phyloP scores from a whole-genome alignment of 2,113 vertebrate genomes.

The Phalacrocorax carbo region DNA sequence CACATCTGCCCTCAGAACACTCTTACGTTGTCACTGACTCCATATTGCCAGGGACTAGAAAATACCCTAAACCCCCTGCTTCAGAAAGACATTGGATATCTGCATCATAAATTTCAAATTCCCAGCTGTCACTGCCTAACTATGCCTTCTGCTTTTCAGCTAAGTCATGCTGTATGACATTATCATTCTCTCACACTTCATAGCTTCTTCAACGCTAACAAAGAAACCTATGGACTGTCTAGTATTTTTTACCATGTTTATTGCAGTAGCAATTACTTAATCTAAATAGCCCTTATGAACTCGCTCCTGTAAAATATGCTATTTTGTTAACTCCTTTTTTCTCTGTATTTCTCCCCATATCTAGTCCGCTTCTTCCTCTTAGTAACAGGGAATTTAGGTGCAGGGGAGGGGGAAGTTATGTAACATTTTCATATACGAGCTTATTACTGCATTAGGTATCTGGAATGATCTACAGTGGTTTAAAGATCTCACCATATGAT shows the following conservation, averaged over 20 bases:
- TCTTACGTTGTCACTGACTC: not conserved
- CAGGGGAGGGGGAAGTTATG: rapidly evolving
- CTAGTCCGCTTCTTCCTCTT: not conserved
- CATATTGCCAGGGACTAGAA: not conserved
- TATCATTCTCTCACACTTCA: not conserved
- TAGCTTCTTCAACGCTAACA: not conserved
- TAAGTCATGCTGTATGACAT: slow-evolving; percentile 23
- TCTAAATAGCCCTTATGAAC: not conserved
- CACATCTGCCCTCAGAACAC: not conserved
- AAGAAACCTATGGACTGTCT: not conserved
- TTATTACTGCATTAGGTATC: not conserved
- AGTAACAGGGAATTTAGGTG: not conserved
- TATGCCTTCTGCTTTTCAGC: slow-evolving; percentile 30
- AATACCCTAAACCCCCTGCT: not conserved
- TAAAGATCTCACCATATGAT: not conserved
- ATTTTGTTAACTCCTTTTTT: not conserved
- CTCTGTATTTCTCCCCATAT: not conserved
- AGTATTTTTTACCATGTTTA: not conserved
- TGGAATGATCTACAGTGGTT: not conserved
- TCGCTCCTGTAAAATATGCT: not conserved
- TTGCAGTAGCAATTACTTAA: not conserved
- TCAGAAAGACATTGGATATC: slow-evolving; percentile 9
- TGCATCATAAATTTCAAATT: slow-evolving; percentile 4
- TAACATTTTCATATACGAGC: not conserved
- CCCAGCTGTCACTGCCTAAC: slow-evolving; percentile 41